phyloP scores from a whole-genome alignment of 92 coral and sea anemone genomes.

The Blastomussa wellsi region DNA sequence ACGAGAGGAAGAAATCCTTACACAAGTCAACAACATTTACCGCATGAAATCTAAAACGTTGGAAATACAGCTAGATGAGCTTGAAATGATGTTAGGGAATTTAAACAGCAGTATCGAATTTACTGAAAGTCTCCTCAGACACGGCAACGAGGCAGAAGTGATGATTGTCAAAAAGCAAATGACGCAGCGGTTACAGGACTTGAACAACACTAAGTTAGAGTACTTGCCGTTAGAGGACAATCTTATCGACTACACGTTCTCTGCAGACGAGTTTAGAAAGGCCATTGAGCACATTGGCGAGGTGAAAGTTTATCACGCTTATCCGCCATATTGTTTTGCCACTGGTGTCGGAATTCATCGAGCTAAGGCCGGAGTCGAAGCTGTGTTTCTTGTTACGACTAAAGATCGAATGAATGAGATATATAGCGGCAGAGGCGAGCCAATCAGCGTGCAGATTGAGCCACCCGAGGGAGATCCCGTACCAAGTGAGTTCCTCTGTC shows the following conservation, averaged over 20 bases:
- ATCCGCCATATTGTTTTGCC: conserved; percentile 88
- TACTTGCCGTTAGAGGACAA: conserved; percentile 90
- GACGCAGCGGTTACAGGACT: conserved; percentile 83
- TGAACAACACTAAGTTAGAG: conserved; percentile 76
- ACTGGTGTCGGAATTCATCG: conserved; percentile 90
- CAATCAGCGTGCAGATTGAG: conserved; percentile 68
- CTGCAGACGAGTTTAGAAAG: conserved; percentile 84
- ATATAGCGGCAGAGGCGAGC: conserved; percentile 86
- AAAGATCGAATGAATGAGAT: conserved; percentile 91
- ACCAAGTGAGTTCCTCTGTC: conserved; percentile 41
- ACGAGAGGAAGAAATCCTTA: conserved; percentile 84
- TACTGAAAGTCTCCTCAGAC: conserved; percentile 86
- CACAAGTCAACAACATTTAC: conserved; percentile 82
- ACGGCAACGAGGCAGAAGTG: conserved; percentile 98
- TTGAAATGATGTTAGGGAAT: conserved; percentile 88
- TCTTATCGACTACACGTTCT: conserved; percentile 81
- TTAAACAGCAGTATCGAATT: conserved; percentile 90
- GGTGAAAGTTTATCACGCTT: conserved; percentile 81
- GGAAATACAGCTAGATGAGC: conserved; percentile 81
- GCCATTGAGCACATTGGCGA: conserved; percentile 78
- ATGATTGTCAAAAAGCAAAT: conserved; percentile 90
- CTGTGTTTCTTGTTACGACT: conserved; percentile 90
- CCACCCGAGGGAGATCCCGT: conserved; percentile 93
- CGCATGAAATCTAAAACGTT: conserved; percentile 87
- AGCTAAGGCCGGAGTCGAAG: conserved; percentile 91